phyloP scores from a whole-genome alignment of 2,888 invertebrate genomes.

The Anodontia alba region DNA sequence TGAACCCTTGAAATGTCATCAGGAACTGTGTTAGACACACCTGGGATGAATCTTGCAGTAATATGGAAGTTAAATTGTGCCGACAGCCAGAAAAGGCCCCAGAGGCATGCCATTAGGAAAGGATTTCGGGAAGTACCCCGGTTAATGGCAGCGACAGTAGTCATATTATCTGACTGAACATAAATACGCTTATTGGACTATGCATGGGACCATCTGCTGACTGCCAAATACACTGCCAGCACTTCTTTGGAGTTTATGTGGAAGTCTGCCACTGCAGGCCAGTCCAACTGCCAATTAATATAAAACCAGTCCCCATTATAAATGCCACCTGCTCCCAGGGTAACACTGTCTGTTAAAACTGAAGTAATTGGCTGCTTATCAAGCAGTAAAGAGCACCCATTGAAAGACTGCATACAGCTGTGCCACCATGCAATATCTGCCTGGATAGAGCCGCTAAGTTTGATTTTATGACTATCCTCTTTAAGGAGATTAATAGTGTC shows the following conservation, averaged over 20 bases:
- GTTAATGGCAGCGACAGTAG: constrained; percentile 34
- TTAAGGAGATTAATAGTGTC: neutral
- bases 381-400: constrained; percentile 35
- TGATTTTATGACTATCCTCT: constrained; percentile 12
- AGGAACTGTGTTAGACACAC: constrained; percentile 12
- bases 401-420: constrained; percentile 27
- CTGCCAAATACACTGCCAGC: constrained; percentile 23
- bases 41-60: constrained; percentile 22
- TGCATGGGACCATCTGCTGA: constrained; percentile 13
- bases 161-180: no score
- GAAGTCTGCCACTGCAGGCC: neutral
- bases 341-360: constrained; percentile 38
- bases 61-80: constrained; percentile 29
- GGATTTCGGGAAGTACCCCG: constrained; percentile 29
- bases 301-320: constrained; percentile 32
- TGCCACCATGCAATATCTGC: constrained; percentile 35
- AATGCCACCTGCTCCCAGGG: constrained; percentile 14
- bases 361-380: no score
- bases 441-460: neutral
- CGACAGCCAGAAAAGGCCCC: constrained; percentile 39
- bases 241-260: no score
- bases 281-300: constrained; percentile 24
- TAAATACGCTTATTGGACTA: constrained; percentile 22
- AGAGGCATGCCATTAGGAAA: constrained; percentile 11
- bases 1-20: constrained; percentile 32